A percentile compares a stretch with the other conserved stretches of the same genome.
phyloP scores from a whole-genome alignment of 2,113 vertebrate genomes.

The Colistium nudipinnis region DNA sequence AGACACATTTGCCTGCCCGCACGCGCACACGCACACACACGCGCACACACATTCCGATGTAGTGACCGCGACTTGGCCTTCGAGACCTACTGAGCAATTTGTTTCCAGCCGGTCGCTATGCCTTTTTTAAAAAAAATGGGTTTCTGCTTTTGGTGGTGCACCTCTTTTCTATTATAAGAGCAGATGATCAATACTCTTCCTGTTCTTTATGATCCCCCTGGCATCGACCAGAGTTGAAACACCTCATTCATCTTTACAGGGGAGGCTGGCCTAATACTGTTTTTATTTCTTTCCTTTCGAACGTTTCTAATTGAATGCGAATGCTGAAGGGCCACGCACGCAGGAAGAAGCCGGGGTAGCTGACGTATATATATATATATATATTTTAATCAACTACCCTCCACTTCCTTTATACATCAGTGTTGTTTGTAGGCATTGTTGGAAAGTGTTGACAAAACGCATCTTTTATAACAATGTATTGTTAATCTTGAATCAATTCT shows the following conservation, averaged over 20 bases:
- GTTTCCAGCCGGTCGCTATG: constrained; percentile 20
- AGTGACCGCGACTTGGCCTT: no score
- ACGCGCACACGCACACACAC: neutral
- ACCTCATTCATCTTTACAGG: constrained; percentile 52
- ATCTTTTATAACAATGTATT: constrained; percentile 1
- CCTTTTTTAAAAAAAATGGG: constrained; percentile 37
- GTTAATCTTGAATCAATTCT: neutral
- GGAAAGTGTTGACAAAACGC: constrained; percentile 33
- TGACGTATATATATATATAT: constrained; percentile 22
- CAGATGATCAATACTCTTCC: constrained; percentile 56
- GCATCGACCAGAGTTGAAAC: constrained; percentile 33
- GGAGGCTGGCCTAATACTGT: constrained; percentile 39
- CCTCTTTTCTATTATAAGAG: constrained; percentile 29
- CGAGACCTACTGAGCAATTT: constrained; percentile 19
- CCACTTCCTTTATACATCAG: constrained; percentile 21
- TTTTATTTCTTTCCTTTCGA: constrained; percentile 45
- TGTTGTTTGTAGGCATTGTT: neutral
- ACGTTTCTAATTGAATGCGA: constrained; percentile 31
- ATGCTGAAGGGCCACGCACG: neutral
- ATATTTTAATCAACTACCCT: constrained; percentile 10
- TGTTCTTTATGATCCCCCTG: constrained; percentile 57
- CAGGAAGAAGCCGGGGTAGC: no score
- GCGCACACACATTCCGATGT: constrained; percentile 15
- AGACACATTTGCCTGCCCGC: constrained; percentile 62
- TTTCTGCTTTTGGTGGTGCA: constrained; percentile 20